Evolutionary conservation across 2,888 invertebrate species (phyloP).

Genomic region (Drymonia ruficornis): DNA sequence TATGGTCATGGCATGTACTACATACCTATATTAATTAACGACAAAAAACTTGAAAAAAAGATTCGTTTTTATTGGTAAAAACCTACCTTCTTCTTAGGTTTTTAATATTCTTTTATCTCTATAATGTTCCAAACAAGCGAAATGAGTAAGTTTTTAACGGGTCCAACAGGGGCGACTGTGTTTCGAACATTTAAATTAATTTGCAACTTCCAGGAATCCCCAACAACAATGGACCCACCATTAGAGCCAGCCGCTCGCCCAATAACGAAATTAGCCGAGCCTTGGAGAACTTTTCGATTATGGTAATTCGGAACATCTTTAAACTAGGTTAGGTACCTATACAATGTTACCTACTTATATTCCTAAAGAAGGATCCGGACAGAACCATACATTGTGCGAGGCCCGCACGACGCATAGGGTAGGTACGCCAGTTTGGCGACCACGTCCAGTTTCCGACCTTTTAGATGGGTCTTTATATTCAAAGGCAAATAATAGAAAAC

Average conservation of each 20-base stretch:
- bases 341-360: too few species aligned
- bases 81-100: background rate
- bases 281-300: slow-evolving; percentile 29
- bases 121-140: slow-evolving; percentile 51
- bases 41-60: too few species aligned
- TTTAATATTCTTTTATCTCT: slow-evolving; percentile 44
- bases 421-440: too few species aligned
- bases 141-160: slow-evolving; percentile 64
- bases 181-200: slow-evolving; percentile 69
- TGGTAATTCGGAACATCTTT: slow-evolving; percentile 7
- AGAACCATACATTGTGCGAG: too few species aligned
- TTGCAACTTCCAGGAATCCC: slow-evolving; percentile 62
- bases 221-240: slow-evolving; percentile 54
- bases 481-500: too few species aligned
- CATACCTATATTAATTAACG: too few species aligned
- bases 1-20: too few species aligned
- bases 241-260: slow-evolving; percentile 47
- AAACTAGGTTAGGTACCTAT: background rate
- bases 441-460: too few species aligned
- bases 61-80: too few species aligned
- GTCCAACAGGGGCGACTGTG: slow-evolving; percentile 48
- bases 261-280: slow-evolving; percentile 52
- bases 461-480: too few species aligned
- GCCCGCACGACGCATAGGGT: too few species aligned
- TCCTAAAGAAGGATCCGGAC: too few species aligned